Evolutionary conservation across 2,113 vertebrate genomes (phyloP).

Genomic region (Seriola quinqueradiata): DNA sequence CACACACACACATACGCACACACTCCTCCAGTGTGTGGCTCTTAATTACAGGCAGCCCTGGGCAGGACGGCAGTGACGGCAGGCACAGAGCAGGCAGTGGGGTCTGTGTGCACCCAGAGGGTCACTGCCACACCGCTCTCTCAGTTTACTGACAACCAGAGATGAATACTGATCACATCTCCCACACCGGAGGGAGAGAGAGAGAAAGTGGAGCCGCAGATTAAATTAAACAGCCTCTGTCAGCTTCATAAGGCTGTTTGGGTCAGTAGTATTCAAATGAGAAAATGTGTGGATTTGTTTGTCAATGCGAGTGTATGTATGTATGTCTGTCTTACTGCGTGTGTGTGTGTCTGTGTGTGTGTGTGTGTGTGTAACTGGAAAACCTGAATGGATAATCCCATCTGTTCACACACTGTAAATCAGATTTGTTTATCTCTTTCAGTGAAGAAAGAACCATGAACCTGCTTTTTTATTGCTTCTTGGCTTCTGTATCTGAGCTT

Average conservation of each 20-base stretch:
- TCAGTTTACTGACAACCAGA: constrained; percentile 48
- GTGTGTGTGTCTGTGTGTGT: background rate
- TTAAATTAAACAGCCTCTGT: constrained; percentile 61
- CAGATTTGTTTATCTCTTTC: constrained; percentile 35
- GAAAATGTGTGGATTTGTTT: constrained; percentile 33
- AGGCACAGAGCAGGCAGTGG: constrained; percentile 47
- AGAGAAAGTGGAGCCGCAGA: constrained; percentile 9
- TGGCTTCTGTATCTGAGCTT: constrained; percentile 27
- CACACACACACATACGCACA: constrained; percentile 21
- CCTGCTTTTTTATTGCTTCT: constrained; percentile 19
- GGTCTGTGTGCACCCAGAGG: constrained; percentile 54
- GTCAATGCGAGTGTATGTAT: background rate
- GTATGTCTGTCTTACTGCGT: background rate
- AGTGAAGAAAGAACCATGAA: constrained; percentile 21
- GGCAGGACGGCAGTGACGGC: constrained; percentile 52
- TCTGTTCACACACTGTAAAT: constrained; percentile 33
- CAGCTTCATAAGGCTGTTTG: constrained; percentile 43
- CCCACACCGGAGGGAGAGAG: constrained; percentile 25
- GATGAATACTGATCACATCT: constrained; percentile 62
- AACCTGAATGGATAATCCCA: constrained; percentile 36
- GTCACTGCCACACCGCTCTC: constrained; percentile 54
- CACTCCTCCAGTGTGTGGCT: constrained; percentile 35
- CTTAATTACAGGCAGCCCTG: constrained; percentile 71
- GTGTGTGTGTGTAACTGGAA: constrained; percentile 10
- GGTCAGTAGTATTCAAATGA: constrained; percentile 42